Evolutionary conservation across 1,140 invertebrate species (phyloP).

Genomic region (Drosophila kanapiae): DNA sequence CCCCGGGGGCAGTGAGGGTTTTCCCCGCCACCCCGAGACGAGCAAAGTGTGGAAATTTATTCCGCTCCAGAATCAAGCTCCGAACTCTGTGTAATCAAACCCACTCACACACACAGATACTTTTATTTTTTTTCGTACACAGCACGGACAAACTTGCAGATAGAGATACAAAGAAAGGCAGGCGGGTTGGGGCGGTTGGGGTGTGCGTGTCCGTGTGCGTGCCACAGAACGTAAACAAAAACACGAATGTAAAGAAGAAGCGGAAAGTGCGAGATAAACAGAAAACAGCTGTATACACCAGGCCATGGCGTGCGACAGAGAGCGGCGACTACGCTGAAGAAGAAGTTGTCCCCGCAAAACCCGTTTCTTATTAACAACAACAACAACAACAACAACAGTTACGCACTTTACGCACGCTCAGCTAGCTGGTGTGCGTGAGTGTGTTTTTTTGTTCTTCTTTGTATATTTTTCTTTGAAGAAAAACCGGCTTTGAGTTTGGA

Average conservation of each 20-base stretch:
- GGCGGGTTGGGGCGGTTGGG: background rate
- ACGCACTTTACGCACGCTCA: conserved; percentile 81
- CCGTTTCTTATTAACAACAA: conserved; percentile 57
- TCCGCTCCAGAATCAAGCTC: conserved; percentile 41
- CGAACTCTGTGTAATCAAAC: conserved; percentile 39
- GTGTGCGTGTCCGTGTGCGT: conserved; percentile 62
- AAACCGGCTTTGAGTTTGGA: conserved; percentile 70
- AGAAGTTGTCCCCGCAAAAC: conserved; percentile 67
- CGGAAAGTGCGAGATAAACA: conserved; percentile 83
- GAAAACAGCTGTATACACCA: conserved; percentile 82
- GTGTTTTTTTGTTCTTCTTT: conserved; percentile 27
- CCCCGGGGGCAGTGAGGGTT: conserved; percentile 13
- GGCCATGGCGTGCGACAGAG: conserved; percentile 23
- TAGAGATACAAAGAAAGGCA: conserved; percentile 24
- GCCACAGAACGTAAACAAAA: conserved; percentile 82
- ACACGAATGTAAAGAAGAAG: conserved; percentile 78
- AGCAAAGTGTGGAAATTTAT: conserved; percentile 22
- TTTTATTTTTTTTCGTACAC: conserved; percentile 4
- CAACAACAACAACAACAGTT: conserved; percentile 65
- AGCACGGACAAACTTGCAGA: conserved; percentile 40
- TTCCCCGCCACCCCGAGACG: conserved; percentile 15
- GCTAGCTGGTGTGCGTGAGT: conserved; percentile 30
- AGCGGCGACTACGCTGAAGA: conserved; percentile 11
- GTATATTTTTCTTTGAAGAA: conserved; percentile 66
- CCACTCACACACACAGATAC: conserved; percentile 18